Evolutionary conservation across 2,888 invertebrate genomes (phyloP).

Genomic region (Hedya salicella): DNA sequence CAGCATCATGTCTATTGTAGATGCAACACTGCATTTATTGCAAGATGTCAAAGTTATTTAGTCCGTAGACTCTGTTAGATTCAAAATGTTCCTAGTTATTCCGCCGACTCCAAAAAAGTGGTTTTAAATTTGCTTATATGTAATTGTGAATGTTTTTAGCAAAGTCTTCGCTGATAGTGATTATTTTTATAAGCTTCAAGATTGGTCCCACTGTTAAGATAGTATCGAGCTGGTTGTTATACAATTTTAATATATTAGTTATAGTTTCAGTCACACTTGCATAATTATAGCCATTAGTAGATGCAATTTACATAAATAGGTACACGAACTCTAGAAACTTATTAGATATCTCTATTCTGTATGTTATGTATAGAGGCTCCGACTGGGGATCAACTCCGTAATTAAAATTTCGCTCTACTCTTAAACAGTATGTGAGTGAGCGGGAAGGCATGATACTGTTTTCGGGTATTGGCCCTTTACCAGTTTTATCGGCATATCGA

Average conservation of each 20-base stretch:
- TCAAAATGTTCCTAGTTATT: slow-evolving; percentile 33
- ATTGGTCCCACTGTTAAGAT: not conserved
- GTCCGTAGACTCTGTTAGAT: slow-evolving; percentile 7
- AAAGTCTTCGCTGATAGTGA: not conserved
- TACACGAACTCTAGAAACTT: not conserved
- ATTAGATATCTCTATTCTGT: not conserved
- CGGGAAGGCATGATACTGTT: too few species aligned
- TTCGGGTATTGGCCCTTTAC: too few species aligned
- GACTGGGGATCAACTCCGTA: not conserved
- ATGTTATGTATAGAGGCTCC: not conserved
- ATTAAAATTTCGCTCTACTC: too few species aligned
- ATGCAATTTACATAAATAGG: slow-evolving; percentile 10
- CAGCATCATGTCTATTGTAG: too few species aligned
- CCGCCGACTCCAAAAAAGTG: not conserved
- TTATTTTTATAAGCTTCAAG: not conserved
- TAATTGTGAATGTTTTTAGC: not conserved
- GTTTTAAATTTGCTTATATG: not conserved
- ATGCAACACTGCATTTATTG: too few species aligned
- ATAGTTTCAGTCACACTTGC: slow-evolving; percentile 8
- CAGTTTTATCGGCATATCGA: too few species aligned
- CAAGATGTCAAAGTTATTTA: slow-evolving; percentile 2
- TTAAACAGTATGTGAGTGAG: too few species aligned
- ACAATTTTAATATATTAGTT: not conserved
- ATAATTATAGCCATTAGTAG: not conserved
- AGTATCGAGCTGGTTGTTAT: not conserved